A percentile compares a stretch with the other conserved stretches of the same genome.
These are phyloP conservation scores for Dione juno DNA, from an alignment of 2,888 invertebrate genomes.

Conservation along the genomic window DNA sequence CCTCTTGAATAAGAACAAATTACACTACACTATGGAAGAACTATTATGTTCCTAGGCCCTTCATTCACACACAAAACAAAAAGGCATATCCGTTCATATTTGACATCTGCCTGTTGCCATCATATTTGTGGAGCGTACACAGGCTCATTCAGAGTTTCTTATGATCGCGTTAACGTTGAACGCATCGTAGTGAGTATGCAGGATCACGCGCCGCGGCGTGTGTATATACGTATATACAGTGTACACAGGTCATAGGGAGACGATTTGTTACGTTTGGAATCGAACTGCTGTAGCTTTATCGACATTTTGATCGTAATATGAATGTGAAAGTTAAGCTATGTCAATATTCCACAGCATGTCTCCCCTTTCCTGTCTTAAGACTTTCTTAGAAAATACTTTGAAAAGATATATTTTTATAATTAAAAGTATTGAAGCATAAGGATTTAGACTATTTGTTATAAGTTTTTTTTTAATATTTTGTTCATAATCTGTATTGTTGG, in stretches of 20 bases:
- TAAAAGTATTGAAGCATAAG: too few relatives aligned
- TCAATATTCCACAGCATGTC: too few relatives aligned
- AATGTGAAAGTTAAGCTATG: not conserved
- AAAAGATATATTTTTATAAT: too few relatives aligned
- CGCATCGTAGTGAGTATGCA: slow-evolving; percentile 29
- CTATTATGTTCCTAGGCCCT: not conserved
- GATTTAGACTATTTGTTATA: too few relatives aligned
- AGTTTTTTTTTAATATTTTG: too few relatives aligned
- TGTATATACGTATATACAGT: slow-evolving; percentile 10
- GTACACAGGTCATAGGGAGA: slow-evolving; percentile 17
- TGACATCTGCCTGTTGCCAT: slow-evolving; percentile 14
- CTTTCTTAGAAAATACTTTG: too few relatives aligned
- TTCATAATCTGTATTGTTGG: too few relatives aligned
- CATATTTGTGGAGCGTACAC: not conserved
- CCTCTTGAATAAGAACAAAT: too few relatives aligned
- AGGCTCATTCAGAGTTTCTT: slow-evolving; percentile 23
- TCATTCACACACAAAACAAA: not conserved
- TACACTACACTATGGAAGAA: not conserved
- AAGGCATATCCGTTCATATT: slow-evolving; percentile 4
- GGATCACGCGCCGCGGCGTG: slow-evolving; percentile 30
- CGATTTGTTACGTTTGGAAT: slow-evolving; percentile 34
- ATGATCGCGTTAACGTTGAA: slow-evolving; percentile 18
- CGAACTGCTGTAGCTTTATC: slow-evolving; percentile 25
- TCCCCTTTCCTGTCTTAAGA: too few relatives aligned
- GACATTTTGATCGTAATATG: slow-evolving; percentile 34